phyloP scores from a whole-genome alignment of 2,113 vertebrate species.

The Microcebus griseorufus region DNA sequence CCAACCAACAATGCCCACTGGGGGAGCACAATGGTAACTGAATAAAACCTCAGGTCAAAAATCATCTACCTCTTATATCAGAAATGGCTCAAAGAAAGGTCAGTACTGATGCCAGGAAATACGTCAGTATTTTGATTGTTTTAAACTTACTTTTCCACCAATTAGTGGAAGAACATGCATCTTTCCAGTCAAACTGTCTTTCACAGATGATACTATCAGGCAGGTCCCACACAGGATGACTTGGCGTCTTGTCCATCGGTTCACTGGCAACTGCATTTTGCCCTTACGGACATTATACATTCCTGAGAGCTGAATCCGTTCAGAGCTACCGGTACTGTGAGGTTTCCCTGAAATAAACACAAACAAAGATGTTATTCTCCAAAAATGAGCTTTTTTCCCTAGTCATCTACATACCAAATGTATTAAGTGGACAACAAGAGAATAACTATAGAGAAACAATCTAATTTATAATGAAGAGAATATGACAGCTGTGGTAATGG shows the following conservation, averaged over 20 bases:
- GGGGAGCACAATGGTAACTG: not conserved
- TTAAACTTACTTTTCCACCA: slow-evolving; percentile 94
- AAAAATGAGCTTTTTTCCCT: slow-evolving; percentile 52
- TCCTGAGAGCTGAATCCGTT: slow-evolving; percentile 97
- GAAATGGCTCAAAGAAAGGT: not conserved
- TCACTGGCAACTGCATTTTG: slow-evolving; percentile 98
- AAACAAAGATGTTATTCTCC: slow-evolving; percentile 70
- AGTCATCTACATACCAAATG: slow-evolving; percentile 4
- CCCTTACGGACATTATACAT: slow-evolving; percentile 98
- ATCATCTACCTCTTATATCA: not conserved
- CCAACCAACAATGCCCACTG: not conserved
- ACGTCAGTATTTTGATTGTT: not conserved
- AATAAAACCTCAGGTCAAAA: not conserved
- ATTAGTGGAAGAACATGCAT: slow-evolving; percentile 99
- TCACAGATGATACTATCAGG: slow-evolving; percentile 97
- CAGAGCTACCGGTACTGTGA: slow-evolving; percentile 91
- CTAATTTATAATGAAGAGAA: not conserved
- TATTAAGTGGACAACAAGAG: not conserved
- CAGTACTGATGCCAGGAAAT: not conserved
- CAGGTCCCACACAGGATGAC: slow-evolving; percentile 98
- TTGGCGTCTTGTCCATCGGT: slow-evolving; percentile 96
- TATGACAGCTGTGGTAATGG: not conserved
- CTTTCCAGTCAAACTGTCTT: slow-evolving; percentile 96
- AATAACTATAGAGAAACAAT: not conserved
- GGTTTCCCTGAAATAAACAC: slow-evolving; percentile 92